These are phyloP conservation scores for Heliconius congener DNA, from an alignment of 1,140 invertebrate species.

Conservation along the genomic window DNA sequence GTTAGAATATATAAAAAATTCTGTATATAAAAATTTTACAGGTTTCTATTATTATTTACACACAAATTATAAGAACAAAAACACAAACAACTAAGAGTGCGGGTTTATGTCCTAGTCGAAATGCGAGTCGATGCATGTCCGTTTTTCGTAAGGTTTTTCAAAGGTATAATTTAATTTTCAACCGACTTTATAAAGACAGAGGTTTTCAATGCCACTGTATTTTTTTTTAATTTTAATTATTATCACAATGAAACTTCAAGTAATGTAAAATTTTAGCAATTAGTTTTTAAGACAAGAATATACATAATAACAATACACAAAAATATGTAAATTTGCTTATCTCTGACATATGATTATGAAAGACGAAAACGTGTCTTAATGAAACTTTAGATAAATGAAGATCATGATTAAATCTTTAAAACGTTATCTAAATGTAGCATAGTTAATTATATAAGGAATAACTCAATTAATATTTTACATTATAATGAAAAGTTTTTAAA, in stretches of 20 bases:
- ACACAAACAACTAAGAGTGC: too few species aligned
- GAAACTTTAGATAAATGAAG: background rate
- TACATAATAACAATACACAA: background rate
- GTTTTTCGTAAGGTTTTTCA: too few species aligned
- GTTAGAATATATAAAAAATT: too few species aligned
- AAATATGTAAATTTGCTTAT: slow-evolving; percentile 2
- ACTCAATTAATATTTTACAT: background rate
- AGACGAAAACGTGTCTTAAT: slow-evolving; percentile 32
- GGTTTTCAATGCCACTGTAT: too few species aligned
- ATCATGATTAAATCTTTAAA: slow-evolving; percentile 14
- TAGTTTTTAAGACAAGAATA: background rate
- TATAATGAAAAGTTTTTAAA: background rate
- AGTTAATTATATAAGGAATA: slow-evolving; percentile 24
- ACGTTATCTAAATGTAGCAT: slow-evolving; percentile 4
- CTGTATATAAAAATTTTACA: too few species aligned
- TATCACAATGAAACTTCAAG: background rate
- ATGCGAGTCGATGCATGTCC: too few species aligned
- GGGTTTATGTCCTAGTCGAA: too few species aligned
- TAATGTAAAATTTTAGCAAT: background rate
- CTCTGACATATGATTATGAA: background rate
- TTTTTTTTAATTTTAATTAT: too few species aligned
- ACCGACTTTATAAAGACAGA: too few species aligned
- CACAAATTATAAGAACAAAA: too few species aligned
- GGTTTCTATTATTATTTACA: too few species aligned
- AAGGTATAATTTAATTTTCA: too few species aligned